Conservation (phyloP, 2,888 invertebrate genomes). For the Leucoptera coffeella region DNA sequence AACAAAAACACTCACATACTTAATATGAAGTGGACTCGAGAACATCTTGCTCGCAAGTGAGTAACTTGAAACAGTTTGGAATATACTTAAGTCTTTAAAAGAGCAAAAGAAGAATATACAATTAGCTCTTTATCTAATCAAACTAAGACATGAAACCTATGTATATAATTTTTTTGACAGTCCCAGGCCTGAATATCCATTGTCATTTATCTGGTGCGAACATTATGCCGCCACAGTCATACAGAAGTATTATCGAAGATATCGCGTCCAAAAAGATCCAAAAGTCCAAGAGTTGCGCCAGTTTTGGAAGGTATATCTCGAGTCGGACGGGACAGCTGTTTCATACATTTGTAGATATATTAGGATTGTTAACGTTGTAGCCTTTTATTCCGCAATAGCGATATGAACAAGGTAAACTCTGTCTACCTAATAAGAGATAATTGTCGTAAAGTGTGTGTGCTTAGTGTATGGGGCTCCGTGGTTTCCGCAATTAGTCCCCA, state of each 20-base stretch:
- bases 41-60: slow-evolving; percentile 8
- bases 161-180: slow-evolving; percentile 15
- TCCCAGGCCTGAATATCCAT: slow-evolving; percentile 54
- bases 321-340: not conserved
- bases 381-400: too few species aligned
- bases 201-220: slow-evolving; percentile 55
- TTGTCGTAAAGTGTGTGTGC: too few species aligned
- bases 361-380: too few species aligned
- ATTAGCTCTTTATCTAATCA: not conserved
- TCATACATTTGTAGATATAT: too few species aligned
- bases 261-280: slow-evolving; percentile 47
- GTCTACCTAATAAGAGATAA: too few species aligned
- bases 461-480: too few species aligned
- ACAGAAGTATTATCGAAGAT: slow-evolving; percentile 53
- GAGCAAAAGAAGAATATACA: not conserved
- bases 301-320: slow-evolving; percentile 50
- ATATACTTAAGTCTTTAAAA: too few species aligned
- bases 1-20: slow-evolving; percentile 38
- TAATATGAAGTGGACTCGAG: slow-evolving; percentile 52
- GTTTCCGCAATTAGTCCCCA: too few species aligned
- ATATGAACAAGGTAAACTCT: too few species aligned
- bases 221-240: slow-evolving; percentile 53
- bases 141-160: too few species aligned
- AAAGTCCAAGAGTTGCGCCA: slow-evolving; percentile 59
- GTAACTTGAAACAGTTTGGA: too few species aligned